Evolutionary conservation across 1,140 invertebrate species (phyloP), one percentile per base, ranked within the genome.

Genomic region (Neodiprion pinetum): DNA sequence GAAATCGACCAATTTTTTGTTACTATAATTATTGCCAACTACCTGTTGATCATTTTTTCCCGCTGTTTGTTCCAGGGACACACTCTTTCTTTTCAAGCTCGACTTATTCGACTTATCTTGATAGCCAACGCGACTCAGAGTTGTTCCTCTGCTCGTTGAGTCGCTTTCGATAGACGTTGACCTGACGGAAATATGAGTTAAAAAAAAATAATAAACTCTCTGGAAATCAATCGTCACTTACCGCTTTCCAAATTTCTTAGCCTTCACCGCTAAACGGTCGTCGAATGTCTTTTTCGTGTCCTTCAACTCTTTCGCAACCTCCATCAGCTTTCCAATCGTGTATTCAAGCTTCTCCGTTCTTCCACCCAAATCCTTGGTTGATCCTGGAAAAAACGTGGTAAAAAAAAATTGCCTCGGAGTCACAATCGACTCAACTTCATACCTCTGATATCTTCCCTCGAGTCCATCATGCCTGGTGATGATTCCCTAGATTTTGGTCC

Each of bases 1-100:
- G 28, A 3, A 40, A 40, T 40, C 28, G 5, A 40, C 2, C 1
- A 40, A 74, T 14, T 40, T 69, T 71, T 1, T 71, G 74, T 74
- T 21, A 5, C 49, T 74, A 48, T 47, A 75, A 48, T 28, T 48
- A 75, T 75, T 28, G 61, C 21, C 21, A 40, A 14, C 61, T 85
- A 91, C 91, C 84, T 92, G 28, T 40, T 40, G 90, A 77, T 92
- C 91, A 77, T 91, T 90, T 72, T 90, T 91, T 78, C 88, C 88
- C 71, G 90, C 88, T 14, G 92, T 94, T 82, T 95, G 94, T 86
- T 95, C 94, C 53, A 95, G 84, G 17, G 94, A 95, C 21, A 95
- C 84, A 86, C 93, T 93, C 81, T 94, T 95, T 71, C 93, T 90
- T 77, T 93, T 91, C 12, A 95, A 84, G 81, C 90, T 91, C 74